These are phyloP conservation scores for Danionella dracula DNA, from an alignment of 2,797 vertebrate species.

Conservation along the genomic window DNA sequence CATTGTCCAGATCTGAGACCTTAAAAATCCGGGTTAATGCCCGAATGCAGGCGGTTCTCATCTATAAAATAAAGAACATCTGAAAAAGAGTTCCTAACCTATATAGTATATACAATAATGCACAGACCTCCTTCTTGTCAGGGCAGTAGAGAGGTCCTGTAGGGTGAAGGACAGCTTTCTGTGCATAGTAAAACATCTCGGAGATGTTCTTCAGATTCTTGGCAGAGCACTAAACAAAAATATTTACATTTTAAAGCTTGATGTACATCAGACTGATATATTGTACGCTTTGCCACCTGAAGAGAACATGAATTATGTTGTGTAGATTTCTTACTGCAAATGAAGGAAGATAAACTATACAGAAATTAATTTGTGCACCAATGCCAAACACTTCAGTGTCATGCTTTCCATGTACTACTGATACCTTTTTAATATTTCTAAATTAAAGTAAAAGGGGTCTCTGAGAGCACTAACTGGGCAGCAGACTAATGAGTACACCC, in stretches of 20 bases:
- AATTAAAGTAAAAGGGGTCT: too few relatives aligned
- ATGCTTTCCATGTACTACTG: too few relatives aligned
- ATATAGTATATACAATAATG: background rate
- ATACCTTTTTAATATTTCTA: too few relatives aligned
- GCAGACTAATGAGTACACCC: too few relatives aligned
- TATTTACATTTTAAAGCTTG: background rate
- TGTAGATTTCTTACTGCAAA: too few relatives aligned
- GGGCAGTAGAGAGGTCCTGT: conserved; percentile 94
- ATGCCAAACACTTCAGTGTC: too few relatives aligned
- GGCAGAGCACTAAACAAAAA: conserved; percentile 82
- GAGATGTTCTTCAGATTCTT: conserved; percentile 99
- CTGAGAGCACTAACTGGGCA: too few relatives aligned
- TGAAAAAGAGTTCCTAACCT: background rate
- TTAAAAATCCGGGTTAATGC: conserved; percentile 92
- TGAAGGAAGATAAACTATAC: too few relatives aligned
- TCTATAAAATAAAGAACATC: conserved; percentile 62
- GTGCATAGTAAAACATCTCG: conserved; percentile 94
- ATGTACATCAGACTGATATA: too few relatives aligned
- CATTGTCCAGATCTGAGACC: conserved; percentile 92
- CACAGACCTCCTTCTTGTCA: conserved; percentile 84
- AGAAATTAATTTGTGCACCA: too few relatives aligned
- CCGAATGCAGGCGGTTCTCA: conserved; percentile 88
- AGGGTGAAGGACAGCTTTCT: conserved; percentile 94
- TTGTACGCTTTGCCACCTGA: too few relatives aligned
- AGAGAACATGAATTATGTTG: too few relatives aligned